These are phyloP conservation scores for Aporophyla lueneburgensis DNA, from an alignment of 2,888 invertebrate species.

Conservation along the genomic window DNA sequence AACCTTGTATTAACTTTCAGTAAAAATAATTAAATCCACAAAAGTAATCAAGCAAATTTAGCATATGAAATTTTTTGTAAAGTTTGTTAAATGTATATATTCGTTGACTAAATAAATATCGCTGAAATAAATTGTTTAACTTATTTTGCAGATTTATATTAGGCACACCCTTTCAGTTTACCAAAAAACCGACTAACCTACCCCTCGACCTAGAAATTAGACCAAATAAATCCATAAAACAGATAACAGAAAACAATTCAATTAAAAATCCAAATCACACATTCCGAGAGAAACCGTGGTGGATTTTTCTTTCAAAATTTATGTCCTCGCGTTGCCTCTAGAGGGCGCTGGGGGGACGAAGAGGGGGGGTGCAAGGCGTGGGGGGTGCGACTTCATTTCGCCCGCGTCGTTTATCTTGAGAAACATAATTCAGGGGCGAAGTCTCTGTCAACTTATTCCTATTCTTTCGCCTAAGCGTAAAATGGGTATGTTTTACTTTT, in stretches of 20 bases:
- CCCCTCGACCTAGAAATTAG: slow-evolving; percentile 48
- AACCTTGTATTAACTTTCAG: neutral
- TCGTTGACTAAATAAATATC: neutral
- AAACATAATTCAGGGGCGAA: slow-evolving; percentile 92
- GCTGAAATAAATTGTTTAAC: neutral
- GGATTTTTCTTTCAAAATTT: slow-evolving; percentile 90
- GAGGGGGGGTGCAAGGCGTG: slow-evolving; percentile 68
- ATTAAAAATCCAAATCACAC: slow-evolving; percentile 90
- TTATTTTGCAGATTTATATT: neutral
- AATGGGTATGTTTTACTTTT: slow-evolving; percentile 86
- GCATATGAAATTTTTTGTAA: neutral
- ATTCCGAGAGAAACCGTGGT: slow-evolving; percentile 87
- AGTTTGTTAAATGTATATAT: too few species aligned
- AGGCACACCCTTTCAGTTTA: neutral
- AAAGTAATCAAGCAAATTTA: neutral
- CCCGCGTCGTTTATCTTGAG: slow-evolving; percentile 93
- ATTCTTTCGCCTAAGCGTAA: slow-evolving; percentile 90
- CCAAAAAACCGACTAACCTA: neutral
- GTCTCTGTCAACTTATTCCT: slow-evolving; percentile 91
- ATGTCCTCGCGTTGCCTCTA: slow-evolving; percentile 84
- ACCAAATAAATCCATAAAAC: slow-evolving; percentile 59
- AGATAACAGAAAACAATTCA: slow-evolving; percentile 81
- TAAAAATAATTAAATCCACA: neutral
- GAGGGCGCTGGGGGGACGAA: slow-evolving; percentile 77
- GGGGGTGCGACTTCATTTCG: slow-evolving; percentile 93